Conservation (phyloP, 1,140 invertebrate species). For the Amphibalanus amphitrite region DNA sequence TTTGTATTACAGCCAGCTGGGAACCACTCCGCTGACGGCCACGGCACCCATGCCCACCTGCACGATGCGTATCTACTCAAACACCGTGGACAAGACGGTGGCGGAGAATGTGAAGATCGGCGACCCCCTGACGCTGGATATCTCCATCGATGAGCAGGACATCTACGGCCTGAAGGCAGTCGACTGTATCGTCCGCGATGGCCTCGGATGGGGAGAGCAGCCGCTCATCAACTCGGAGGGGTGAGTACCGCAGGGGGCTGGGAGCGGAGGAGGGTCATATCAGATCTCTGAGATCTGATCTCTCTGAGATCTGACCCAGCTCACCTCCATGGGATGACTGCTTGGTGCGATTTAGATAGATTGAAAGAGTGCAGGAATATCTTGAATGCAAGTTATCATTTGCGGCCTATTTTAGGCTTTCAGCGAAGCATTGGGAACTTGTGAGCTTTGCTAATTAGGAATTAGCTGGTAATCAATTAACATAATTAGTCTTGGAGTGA, state of each 20-base stretch:
- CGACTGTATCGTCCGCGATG: constrained; percentile 79
- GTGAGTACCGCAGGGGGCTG: constrained; percentile 29
- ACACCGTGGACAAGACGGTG: constrained; percentile 50
- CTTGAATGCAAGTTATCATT: too few relatives aligned
- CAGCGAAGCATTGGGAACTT: too few relatives aligned
- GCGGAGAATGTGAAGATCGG: constrained; percentile 84
- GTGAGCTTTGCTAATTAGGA: too few relatives aligned
- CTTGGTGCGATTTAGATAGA: too few relatives aligned
- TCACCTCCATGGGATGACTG: too few relatives aligned
- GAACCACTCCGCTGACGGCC: constrained; percentile 28
- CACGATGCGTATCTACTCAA: constrained; percentile 67
- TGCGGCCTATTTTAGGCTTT: too few relatives aligned
- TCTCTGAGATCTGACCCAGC: too few relatives aligned
- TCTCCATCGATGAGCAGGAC: constrained; percentile 48
- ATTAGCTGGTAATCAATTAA: too few relatives aligned
- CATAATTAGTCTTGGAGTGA: too few relatives aligned
- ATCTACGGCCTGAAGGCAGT: constrained; percentile 62
- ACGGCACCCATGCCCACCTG: constrained; percentile 56
- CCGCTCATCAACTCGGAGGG: constrained; percentile 67
- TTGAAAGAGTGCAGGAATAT: too few relatives aligned
- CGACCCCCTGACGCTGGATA: constrained; percentile 63
- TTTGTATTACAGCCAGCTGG: constrained; percentile 19
- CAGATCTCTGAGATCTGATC: too few relatives aligned
- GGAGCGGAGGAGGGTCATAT: too few relatives aligned
- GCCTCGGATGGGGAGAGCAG: constrained; percentile 80